A percentile compares a stretch with the other conserved stretches of the same genome.
These are phyloP conservation scores for Cirrhinus mrigala DNA, from an alignment of 2,797 vertebrate species.

Conservation along the genomic window DNA sequence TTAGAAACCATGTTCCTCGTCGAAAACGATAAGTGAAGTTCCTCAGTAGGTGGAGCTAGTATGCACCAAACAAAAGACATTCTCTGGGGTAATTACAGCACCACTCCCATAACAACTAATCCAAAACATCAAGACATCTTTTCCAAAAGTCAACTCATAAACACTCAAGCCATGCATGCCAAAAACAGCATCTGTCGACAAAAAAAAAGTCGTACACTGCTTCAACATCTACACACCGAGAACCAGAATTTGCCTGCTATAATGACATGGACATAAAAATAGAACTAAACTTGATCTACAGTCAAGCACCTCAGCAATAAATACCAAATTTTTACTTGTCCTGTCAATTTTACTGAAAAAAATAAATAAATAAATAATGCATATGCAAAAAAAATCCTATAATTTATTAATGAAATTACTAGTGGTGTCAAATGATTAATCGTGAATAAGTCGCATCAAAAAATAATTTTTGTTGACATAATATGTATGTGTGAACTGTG, in stretches of 20 bases:
- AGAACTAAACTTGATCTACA: neutral
- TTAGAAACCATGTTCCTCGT: neutral
- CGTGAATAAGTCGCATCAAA: too few relatives aligned
- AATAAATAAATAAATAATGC: neutral
- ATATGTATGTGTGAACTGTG: too few relatives aligned
- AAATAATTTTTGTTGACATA: too few relatives aligned
- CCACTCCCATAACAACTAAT: slow-evolving; percentile 5
- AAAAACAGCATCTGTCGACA: neutral
- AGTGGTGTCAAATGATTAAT: too few relatives aligned
- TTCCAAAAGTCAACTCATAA: neutral
- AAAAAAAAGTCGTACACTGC: neutral
- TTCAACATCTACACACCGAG: neutral
- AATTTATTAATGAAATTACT: neutral
- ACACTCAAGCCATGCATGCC: neutral
- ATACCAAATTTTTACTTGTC: neutral
- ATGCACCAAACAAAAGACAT: neutral
- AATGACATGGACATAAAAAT: neutral
- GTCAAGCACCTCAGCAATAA: neutral
- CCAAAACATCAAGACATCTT: slow-evolving; percentile 10
- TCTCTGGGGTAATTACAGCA: neutral
- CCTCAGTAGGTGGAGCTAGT: neutral
- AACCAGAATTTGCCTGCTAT: neutral
- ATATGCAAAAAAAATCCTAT: too few relatives aligned
- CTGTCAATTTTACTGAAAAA: neutral
- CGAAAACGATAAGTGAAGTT: neutral